Conservation (phyloP, 1,140 invertebrate genomes). For the Coptotermes formosanus region DNA sequence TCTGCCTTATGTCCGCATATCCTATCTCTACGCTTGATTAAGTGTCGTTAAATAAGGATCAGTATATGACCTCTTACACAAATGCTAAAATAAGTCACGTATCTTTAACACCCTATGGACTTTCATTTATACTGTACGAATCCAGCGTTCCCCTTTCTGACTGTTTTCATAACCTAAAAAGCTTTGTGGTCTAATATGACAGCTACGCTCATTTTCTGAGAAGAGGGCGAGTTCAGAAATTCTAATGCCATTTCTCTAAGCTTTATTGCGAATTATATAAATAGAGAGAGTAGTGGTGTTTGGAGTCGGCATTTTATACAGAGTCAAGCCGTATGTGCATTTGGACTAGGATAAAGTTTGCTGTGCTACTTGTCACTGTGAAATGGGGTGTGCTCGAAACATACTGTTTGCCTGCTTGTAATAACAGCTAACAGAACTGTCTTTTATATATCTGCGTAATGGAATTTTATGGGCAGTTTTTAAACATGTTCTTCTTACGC, state of each 20-base stretch:
- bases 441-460: no score
- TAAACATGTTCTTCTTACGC: no score
- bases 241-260: neutral
- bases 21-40: no score
- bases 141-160: neutral
- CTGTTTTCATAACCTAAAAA: slow-evolving; percentile 4
- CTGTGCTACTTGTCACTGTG: neutral
- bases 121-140: neutral
- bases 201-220: neutral
- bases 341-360: neutral
- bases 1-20: no score
- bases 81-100: neutral
- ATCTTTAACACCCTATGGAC: neutral
- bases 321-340: neutral
- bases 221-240: neutral
- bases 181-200: neutral
- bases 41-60: no score
- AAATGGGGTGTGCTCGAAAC: neutral
- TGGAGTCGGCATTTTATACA: neutral
- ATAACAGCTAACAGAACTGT: neutral
- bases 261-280: neutral
- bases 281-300: neutral
- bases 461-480: no score
- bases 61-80: no score
- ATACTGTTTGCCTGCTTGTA: neutral